Evolutionary conservation across 2,888 invertebrate genomes (phyloP).

Genomic region (Spialia ferax): DNA sequence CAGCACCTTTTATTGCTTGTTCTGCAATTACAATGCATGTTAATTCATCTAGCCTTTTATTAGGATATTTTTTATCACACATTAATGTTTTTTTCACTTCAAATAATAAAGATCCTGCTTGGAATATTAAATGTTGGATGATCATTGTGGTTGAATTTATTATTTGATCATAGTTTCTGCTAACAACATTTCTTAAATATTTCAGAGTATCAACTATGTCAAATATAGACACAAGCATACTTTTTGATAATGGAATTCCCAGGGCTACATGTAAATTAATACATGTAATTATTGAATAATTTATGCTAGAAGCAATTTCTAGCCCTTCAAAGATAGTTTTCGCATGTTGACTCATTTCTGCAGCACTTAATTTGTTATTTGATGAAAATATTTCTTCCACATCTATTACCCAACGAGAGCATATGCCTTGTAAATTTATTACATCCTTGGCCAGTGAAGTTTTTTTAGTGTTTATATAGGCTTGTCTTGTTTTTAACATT

Average conservation of each 20-base stretch:
- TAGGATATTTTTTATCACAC: constrained; percentile 88
- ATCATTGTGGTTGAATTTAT: constrained; percentile 92
- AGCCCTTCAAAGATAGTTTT: constrained; percentile 86
- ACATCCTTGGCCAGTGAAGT: constrained; percentile 88
- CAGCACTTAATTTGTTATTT: constrained; percentile 70
- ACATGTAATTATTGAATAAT: constrained; percentile 81
- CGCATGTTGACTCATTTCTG: constrained; percentile 76
- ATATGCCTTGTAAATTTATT: constrained; percentile 66
- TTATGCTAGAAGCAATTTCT: constrained; percentile 89
- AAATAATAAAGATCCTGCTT: constrained; percentile 89
- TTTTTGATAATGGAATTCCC: constrained; percentile 92
- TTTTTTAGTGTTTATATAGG: constrained; percentile 85
- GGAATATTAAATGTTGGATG: constrained; percentile 92
- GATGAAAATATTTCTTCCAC: constrained; percentile 72
- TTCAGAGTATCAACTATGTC: constrained; percentile 94
- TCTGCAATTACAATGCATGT: constrained; percentile 92
- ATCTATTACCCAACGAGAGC: constrained; percentile 72
- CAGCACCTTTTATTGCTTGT: constrained; percentile 88
- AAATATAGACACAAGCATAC: constrained; percentile 91
- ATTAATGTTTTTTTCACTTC: constrained; percentile 90
- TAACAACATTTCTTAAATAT: constrained; percentile 90
- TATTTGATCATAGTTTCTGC: constrained; percentile 89
- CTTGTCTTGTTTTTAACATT: constrained; percentile 83
- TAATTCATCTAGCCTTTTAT: constrained; percentile 89
- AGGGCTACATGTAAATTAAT: constrained; percentile 90